A percentile compares a stretch with the other conserved stretches of the same genome.
Evolutionary conservation across 2,888 invertebrate genomes (phyloP).

Genomic region (Dendrolimus pini): DNA sequence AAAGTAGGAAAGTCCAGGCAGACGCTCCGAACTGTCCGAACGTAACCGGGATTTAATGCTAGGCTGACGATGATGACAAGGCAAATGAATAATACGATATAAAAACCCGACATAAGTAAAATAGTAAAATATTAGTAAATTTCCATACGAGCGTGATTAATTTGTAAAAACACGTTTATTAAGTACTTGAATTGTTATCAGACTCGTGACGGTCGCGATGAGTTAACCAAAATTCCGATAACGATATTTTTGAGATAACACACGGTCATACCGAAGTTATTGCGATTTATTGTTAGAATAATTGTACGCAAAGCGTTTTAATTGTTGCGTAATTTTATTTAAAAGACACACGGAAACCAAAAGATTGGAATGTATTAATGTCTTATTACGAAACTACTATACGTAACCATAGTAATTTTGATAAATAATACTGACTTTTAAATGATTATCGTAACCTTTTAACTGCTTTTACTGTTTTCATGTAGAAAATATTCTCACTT

Average conservation of each 20-base stretch:
- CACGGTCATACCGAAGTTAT: slow-evolving; percentile 5
- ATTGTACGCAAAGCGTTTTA: slow-evolving; percentile 3
- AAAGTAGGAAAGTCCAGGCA: background rate
- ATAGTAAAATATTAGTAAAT: background rate
- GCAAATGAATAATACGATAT: no score
- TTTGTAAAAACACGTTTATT: background rate
- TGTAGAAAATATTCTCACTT: no score
- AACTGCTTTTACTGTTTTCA: no score
- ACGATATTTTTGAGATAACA: slow-evolving; percentile 7
- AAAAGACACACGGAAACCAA: background rate
- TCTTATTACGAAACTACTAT: background rate
- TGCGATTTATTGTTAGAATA: slow-evolving; percentile 8
- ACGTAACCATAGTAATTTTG: background rate
- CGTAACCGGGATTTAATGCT: no score
- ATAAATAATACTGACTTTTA: no score
- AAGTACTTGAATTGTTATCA: background rate
- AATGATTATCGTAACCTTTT: no score
- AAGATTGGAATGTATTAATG: background rate
- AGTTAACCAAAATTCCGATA: slow-evolving; percentile 8
- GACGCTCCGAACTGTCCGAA: background rate
- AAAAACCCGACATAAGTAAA: no score
- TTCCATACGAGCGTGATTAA: background rate
- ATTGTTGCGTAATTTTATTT: slow-evolving; percentile 5
- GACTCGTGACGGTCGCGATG: slow-evolving; percentile 7
- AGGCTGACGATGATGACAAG: no score